Evolutionary conservation across 2,888 invertebrate species (phyloP), one percentile per base, ranked within the genome.

Genomic region (Empis stercorea): DNA sequence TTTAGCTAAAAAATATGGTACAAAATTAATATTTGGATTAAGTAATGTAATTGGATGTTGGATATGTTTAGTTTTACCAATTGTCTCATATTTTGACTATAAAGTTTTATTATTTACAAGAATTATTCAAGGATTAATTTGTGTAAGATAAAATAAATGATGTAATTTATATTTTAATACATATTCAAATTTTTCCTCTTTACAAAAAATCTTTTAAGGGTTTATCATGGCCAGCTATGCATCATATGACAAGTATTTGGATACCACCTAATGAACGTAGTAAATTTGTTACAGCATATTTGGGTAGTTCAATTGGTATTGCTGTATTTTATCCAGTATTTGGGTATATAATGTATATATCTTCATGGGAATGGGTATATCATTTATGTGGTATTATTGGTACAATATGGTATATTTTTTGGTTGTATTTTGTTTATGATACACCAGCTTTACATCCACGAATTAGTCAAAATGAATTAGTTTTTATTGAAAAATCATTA

Each of bases 251-350:
- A 52, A 83, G 84, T 0, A 76, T 79, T 55, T 88, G 88, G 88
- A 84, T 87, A 45, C 87, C 87, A 13, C 82, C 84, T 0, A 73
- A 82, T 52, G 88, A 89, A 61, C 74, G 87, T 46, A 81, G 84
- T 57, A 80, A 78, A 64, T 80, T 80, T 52, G 76, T 81, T 4
- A 78, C 78, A 30, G 73, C 79, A 38, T 78, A 78, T 57, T 60
- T 78, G 53, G 78, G 78, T 64, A 79, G 80, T 59, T 80, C 80
- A 0, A 72, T 81, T 1, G 81, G 81, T 10, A 76, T 77, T 16
- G 80, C 80, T 0, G 51, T 80, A 14, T 81, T 82, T 10, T 81
- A 81, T 62, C 81, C 84, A 0, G 64, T 84, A 48, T 82, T 83
- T 53, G 84, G 84, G 2, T 71, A 75, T 50, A 73, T 86, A 10